Evolutionary conservation across 92 coral and sea anemone species (phyloP).

Genomic region (Isaurus tuberculatus): DNA sequence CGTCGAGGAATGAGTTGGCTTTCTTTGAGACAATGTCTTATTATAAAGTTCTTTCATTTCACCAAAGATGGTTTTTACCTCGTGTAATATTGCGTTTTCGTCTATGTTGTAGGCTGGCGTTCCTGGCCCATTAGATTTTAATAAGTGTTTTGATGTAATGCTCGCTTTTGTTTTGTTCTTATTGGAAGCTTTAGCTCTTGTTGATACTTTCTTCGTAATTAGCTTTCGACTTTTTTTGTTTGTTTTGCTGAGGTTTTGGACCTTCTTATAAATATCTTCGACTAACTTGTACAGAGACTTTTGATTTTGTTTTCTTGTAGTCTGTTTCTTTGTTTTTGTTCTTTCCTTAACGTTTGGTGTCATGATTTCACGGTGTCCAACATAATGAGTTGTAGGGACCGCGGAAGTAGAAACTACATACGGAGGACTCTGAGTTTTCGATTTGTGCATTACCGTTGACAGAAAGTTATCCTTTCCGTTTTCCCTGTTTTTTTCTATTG

Average conservation of each 20-base stretch:
- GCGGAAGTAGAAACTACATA: constrained; percentile 5
- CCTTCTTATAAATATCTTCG: constrained; percentile 27
- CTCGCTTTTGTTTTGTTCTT: not conserved
- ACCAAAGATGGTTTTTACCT: constrained; percentile 73
- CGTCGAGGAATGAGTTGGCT: not conserved
- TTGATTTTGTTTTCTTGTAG: not conserved
- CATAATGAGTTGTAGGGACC: constrained; percentile 18
- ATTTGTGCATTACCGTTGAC: not conserved
- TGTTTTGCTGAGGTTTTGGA: constrained; percentile 19
- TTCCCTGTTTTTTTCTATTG: not conserved
- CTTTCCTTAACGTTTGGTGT: constrained; percentile 38
- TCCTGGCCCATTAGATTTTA: not conserved
- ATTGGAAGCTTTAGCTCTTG: not conserved
- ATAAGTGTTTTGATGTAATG: not conserved
- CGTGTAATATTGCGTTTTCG: constrained; percentile 63
- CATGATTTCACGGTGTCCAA: constrained; percentile 36
- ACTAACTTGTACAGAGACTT: constrained; percentile 24
- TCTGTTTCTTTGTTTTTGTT: not conserved
- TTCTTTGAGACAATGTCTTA: constrained; percentile 25
- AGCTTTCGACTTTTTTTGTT: not conserved
- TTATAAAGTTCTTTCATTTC: constrained; percentile 74
- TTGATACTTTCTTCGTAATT: not conserved
- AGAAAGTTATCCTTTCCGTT: not conserved
- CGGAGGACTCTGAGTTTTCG: not conserved
- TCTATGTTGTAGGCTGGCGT: constrained; percentile 39